phyloP scores from a whole-genome alignment of 1,140 invertebrate genomes.

The Lanistes nyassanus region DNA sequence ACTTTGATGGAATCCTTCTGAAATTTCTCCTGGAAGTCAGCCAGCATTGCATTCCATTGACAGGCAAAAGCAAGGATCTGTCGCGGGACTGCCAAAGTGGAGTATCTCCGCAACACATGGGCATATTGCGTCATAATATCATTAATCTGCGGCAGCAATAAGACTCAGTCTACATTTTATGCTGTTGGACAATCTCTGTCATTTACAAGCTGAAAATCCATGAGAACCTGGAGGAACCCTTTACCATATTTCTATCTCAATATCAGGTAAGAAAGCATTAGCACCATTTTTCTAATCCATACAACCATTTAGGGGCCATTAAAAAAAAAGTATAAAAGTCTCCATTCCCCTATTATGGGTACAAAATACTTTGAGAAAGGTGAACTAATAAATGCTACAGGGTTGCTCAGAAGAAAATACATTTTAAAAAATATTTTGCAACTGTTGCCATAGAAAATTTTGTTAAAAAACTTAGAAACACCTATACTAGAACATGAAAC shows the following conservation, averaged over 20 bases:
- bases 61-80: constrained; percentile 47
- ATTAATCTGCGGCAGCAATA: constrained; percentile 25
- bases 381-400: background rate
- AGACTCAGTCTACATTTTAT: too few relatives aligned
- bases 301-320: background rate
- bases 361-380: background rate
- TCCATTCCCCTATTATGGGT: background rate
- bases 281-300: too few relatives aligned
- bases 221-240: background rate
- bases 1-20: constrained; percentile 45
- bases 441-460: background rate
- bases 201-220: background rate
- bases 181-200: too few relatives aligned
- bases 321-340: background rate
- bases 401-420: background rate
- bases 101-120: constrained; percentile 25
- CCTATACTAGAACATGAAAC: background rate
- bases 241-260: background rate
- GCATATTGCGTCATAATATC: constrained; percentile 36
- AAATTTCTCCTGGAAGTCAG: constrained; percentile 36
- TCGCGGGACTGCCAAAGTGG: constrained; percentile 32
- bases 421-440: background rate
- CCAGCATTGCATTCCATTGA: constrained; percentile 43
- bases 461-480: background rate
- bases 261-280: background rate